A percentile compares a stretch with the other conserved stretches of the same genome.
Evolutionary conservation across 2,113 vertebrate genomes (phyloP).

Genomic region (Sander lucioperca): DNA sequence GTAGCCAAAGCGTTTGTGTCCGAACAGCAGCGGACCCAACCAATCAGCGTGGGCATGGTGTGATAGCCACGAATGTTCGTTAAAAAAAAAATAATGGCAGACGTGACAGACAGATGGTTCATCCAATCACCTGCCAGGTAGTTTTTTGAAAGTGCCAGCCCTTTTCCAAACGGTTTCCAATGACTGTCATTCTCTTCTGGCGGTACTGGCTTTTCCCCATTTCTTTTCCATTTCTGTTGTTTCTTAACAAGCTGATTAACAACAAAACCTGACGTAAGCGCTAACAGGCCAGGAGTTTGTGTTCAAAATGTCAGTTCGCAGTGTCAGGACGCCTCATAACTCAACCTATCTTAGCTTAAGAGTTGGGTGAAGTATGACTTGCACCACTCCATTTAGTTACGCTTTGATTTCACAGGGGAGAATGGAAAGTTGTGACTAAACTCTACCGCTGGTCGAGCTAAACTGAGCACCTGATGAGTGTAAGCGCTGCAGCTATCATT

Average conservation of each 20-base stretch:
- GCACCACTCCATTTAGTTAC: neutral
- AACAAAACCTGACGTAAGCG: neutral
- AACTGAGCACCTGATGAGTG: neutral
- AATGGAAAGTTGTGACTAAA: slow-evolving; percentile 3
- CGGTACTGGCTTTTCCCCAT: too few relatives aligned
- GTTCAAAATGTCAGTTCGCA: neutral
- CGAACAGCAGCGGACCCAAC: too few relatives aligned
- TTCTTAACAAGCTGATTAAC: neutral
- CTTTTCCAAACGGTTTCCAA: too few relatives aligned
- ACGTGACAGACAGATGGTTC: too few relatives aligned
- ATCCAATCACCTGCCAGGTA: too few relatives aligned
- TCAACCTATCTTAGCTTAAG: neutral
- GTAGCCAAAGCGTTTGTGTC: too few relatives aligned
- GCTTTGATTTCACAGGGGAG: neutral
- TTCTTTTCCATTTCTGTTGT: too few relatives aligned
- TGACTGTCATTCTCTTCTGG: too few relatives aligned
- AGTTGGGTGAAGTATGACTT: neutral
- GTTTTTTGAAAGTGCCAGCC: too few relatives aligned
- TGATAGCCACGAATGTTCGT: too few relatives aligned
- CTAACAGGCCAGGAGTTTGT: neutral
- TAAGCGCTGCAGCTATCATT: neutral
- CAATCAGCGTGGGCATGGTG: too few relatives aligned
- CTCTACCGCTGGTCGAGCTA: neutral
- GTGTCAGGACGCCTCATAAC: neutral
- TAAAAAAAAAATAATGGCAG: too few relatives aligned